phyloP scores from a whole-genome alignment of 2,888 invertebrate genomes.

The Diarsia rubi region DNA sequence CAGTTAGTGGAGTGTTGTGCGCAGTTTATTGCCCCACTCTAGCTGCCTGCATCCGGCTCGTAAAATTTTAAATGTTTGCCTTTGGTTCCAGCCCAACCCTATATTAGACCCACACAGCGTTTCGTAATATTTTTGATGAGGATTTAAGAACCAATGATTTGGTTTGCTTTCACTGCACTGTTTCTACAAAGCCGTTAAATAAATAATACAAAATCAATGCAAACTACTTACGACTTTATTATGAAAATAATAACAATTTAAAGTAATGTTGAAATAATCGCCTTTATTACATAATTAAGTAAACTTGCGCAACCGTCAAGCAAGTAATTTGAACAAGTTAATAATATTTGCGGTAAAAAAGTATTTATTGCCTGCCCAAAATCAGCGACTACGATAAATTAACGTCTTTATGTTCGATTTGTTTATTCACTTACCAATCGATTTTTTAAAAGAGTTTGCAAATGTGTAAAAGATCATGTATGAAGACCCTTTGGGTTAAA shows the following conservation, averaged over 20 bases:
- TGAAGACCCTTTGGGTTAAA: neutral
- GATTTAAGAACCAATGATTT: slow-evolving; percentile 37
- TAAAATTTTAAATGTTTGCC: slow-evolving; percentile 74
- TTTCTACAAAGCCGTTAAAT: slow-evolving; percentile 15
- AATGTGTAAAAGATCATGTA: slow-evolving; percentile 1
- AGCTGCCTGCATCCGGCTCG: slow-evolving; percentile 71
- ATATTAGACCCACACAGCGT: slow-evolving; percentile 52
- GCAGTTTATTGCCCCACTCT: slow-evolving; percentile 55
- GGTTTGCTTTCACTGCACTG: slow-evolving; percentile 16
- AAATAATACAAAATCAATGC: slow-evolving; percentile 27
- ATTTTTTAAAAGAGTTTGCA: slow-evolving; percentile 10
- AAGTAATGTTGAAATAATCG: slow-evolving; percentile 35
- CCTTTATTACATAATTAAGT: slow-evolving; percentile 42
- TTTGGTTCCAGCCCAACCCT: slow-evolving; percentile 67
- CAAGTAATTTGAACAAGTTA: slow-evolving; percentile 40
- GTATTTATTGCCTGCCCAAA: slow-evolving; percentile 51
- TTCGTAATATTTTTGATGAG: slow-evolving; percentile 41
- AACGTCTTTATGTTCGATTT: slow-evolving; percentile 29
- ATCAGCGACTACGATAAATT: slow-evolving; percentile 43
- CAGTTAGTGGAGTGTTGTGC: slow-evolving; percentile 41
- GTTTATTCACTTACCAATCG: slow-evolving; percentile 27
- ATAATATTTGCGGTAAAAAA: slow-evolving; percentile 35
- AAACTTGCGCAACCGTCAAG: slow-evolving; percentile 41
- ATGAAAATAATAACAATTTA: slow-evolving; percentile 21
- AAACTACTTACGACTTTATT: neutral